Evolutionary conservation across 2,888 invertebrate species (phyloP), one percentile per base, ranked within the genome.

Genomic region (Spisula solida): DNA sequence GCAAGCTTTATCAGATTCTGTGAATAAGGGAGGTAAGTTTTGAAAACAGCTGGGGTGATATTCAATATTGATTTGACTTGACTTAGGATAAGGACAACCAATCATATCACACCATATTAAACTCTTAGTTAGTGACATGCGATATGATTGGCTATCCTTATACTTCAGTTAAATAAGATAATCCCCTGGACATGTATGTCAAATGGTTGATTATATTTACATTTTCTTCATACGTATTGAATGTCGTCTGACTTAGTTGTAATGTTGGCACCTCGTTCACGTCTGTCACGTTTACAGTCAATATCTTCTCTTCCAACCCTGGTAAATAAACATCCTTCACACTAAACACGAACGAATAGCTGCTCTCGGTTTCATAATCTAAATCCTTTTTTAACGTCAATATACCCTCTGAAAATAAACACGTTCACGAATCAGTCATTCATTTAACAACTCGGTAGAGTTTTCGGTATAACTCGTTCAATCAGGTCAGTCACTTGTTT

Each of bases 211-310:
- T 20, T n/a, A 5, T 31, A 82, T 70, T 83, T 41, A 83, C 83
- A 48, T 20, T 56, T 56, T 56, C 56, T 56, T 56, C 56, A 56
- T 56, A 18, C n/a, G 56, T 56, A n/a, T 14, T 56, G 66, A 60
- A 83, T 2, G 83, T 48, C 29, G 83, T 70, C 31, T 83, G 47
- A 29, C 8, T 16, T 0, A 83, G 47, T 25, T 66, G 20, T 12
- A 82, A 41, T 41, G 48, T 48, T 10, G 83, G 83, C n/a, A 25
- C 25, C 47, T 83, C 83, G 48, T 83, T 83, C 12, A 70, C 75
- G 25, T 83, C 83, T 0, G 70, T 29, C 4, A 83, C 48, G 25
- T 48, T 25, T 6, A 83, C 48, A 16, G 48, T 83, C 8, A 83
- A 29, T 10, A 66, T 29, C 48, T 83, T 83, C 12, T 83, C 83